Percentiles rank a stretch among this genome's conserved stretches.
These are phyloP conservation scores for Drosophila bipectinata DNA, from an alignment of 1,140 invertebrate species.

Conservation along the genomic window DNA sequence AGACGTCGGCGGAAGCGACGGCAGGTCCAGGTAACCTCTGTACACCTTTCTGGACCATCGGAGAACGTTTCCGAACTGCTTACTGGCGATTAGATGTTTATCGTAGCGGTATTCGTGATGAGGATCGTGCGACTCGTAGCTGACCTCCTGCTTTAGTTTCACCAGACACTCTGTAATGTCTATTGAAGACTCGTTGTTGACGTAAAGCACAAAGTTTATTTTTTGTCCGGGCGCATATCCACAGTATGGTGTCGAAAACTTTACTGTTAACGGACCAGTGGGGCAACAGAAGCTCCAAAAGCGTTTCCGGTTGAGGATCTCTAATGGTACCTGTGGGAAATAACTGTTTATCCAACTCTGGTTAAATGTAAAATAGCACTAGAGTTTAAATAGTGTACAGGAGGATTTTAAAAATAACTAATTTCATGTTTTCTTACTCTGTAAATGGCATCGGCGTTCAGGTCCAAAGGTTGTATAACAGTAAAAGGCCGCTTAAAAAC, in stretches of 20 bases:
- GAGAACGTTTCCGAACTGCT: constrained; percentile 86
- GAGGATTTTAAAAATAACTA: neutral
- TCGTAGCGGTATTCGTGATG: constrained; percentile 86
- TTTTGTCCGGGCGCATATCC: constrained; percentile 82
- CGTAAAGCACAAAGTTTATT: constrained; percentile 78
- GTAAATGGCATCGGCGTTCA: constrained; percentile 86
- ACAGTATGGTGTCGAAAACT: constrained; percentile 81
- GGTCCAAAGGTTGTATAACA: constrained; percentile 89
- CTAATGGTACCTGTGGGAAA: constrained; percentile 84
- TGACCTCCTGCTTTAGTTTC: constrained; percentile 84
- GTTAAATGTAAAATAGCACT: too few species aligned
- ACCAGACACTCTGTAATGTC: constrained; percentile 85
- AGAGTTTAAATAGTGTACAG: too few species aligned
- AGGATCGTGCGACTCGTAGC: constrained; percentile 85
- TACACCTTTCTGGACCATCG: constrained; percentile 81
- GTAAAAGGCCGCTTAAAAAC: constrained; percentile 90
- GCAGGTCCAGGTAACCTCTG: constrained; percentile 85
- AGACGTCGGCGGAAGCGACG: constrained; percentile 89
- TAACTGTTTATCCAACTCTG: too few species aligned
- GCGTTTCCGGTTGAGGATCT: constrained; percentile 85
- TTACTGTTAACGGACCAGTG: constrained; percentile 77
- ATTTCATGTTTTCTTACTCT: constrained; percentile 40
- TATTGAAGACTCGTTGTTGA: constrained; percentile 85
- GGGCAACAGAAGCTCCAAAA: constrained; percentile 83
- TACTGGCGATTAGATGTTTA: constrained; percentile 85